These are phyloP conservation scores for Drosophila monieri DNA, from an alignment of 2,888 invertebrate genomes.

Conservation along the genomic window DNA sequence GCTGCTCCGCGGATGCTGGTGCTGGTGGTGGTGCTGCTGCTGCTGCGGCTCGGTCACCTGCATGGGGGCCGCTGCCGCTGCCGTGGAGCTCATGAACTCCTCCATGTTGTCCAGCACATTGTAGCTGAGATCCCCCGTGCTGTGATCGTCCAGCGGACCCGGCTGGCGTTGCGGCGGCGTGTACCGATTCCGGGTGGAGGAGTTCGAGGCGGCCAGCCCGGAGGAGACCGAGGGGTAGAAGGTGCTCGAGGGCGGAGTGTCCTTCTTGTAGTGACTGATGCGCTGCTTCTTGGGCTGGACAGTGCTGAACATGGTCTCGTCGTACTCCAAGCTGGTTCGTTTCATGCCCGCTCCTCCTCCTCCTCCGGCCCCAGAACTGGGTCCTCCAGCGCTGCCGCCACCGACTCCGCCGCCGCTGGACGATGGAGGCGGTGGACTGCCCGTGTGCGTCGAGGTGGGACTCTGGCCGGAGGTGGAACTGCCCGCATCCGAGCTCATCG, in stretches of 20 bases:
- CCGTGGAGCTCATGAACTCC: conserved; percentile 74
- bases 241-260: conserved; percentile 45
- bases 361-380: conserved; percentile 25
- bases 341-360: conserved; percentile 78
- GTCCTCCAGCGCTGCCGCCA: conserved; percentile 1
- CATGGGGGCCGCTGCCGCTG: conserved; percentile 49
- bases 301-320: conserved; percentile 85
- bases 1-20: conserved; percentile 29
- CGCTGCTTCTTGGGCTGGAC: conserved; percentile 89
- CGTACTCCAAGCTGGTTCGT: conserved; percentile 86
- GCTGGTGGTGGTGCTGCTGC: conserved; percentile 31
- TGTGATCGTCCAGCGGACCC: conserved; percentile 60
- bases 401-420: conserved; percentile 28
- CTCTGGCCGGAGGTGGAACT: conserved; percentile 92
- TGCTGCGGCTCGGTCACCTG: conserved; percentile 40
- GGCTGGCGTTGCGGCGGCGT: conserved; percentile 70
- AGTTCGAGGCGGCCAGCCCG: conserved; percentile 26
- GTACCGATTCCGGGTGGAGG: conserved; percentile 58
- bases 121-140: conserved; percentile 80
- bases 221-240: conserved; percentile 21
- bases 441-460: conserved; percentile 89
- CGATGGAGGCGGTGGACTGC: conserved; percentile 87
- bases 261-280: conserved; percentile 92
- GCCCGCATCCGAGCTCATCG: conserved; percentile 92
- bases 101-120: conserved; percentile 81